Percentiles rank a stretch among this genome's conserved stretches.
Evolutionary conservation across 2,888 invertebrate genomes (phyloP).

Genomic region (Hirtodrosophila trivittata): DNA sequence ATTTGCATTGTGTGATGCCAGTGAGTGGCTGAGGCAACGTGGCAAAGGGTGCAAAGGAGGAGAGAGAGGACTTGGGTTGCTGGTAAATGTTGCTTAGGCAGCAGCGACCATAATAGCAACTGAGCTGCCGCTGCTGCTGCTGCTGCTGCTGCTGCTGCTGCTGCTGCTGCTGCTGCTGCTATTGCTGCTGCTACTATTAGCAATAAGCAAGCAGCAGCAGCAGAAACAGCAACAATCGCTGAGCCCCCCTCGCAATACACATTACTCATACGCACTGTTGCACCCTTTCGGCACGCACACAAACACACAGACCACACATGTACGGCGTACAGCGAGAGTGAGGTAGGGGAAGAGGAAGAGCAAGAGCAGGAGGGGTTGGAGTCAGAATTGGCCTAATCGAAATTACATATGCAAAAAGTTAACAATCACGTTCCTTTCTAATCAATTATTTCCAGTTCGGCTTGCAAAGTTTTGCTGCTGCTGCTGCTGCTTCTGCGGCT

Average conservation of each 20-base stretch:
- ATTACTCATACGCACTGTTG: slow-evolving; percentile 74
- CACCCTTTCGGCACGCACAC: slow-evolving; percentile 49
- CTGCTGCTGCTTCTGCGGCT: slow-evolving; percentile 3
- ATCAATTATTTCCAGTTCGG: slow-evolving; percentile 72
- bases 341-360: background rate
- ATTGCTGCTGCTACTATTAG: slow-evolving; percentile 14
- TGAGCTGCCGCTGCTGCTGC: too few species aligned
- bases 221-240: slow-evolving; percentile 24
- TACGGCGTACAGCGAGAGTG: background rate
- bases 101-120: slow-evolving; percentile 52
- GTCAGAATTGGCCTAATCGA: slow-evolving; percentile 51
- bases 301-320: slow-evolving; percentile 2
- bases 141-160: slow-evolving; percentile 54
- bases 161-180: slow-evolving; percentile 12
- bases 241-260: slow-evolving; percentile 35
- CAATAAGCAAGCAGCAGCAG: slow-evolving; percentile 7
- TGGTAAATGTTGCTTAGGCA: slow-evolving; percentile 63
- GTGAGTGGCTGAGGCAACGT: slow-evolving; percentile 18
- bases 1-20: slow-evolving; percentile 75
- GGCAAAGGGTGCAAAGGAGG: background rate
- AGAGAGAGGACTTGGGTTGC: too few species aligned
- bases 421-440: slow-evolving; percentile 77
- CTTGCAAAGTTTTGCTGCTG: slow-evolving; percentile 50
- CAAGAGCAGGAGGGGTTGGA: slow-evolving; percentile 1
- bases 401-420: slow-evolving; percentile 78